These are phyloP conservation scores for Lichenostomus cassidix DNA, from an alignment of 2,113 vertebrate genomes.

Conservation along the genomic window DNA sequence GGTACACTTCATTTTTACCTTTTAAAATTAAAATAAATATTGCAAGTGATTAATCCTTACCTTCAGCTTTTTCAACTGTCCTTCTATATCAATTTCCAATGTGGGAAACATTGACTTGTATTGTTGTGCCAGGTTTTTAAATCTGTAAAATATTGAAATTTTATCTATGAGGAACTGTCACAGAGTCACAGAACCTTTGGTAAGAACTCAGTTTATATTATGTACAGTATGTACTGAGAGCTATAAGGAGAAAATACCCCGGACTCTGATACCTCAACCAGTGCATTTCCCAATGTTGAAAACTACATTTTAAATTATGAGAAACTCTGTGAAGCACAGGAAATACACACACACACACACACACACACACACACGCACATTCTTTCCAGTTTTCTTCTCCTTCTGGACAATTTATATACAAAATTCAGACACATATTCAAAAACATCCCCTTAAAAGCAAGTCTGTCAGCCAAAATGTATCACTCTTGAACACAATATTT, in stretches of 20 bases:
- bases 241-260: neutral
- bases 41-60: conserved; percentile 57
- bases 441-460: neutral
- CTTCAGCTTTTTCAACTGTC: conserved; percentile 91
- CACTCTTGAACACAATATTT: neutral
- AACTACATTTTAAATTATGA: neutral
- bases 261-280: neutral
- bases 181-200: neutral
- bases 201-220: neutral
- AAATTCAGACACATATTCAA: neutral
- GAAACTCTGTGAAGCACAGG: neutral
- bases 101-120: conserved; percentile 94
- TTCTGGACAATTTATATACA: neutral
- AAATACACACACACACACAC: neutral
- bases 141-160: conserved; percentile 73
- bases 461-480: neutral
- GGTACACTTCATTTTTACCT: neutral
- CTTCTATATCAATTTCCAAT: conserved; percentile 86
- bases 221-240: neutral
- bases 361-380: neutral
- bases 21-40: neutral
- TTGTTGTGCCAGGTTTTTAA: conserved; percentile 91
- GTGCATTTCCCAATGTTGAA: neutral
- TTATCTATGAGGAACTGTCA: neutral
- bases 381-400: neutral